Conservation (phyloP, 2,888 invertebrate genomes). For the Sympetrum striolatum region DNA sequence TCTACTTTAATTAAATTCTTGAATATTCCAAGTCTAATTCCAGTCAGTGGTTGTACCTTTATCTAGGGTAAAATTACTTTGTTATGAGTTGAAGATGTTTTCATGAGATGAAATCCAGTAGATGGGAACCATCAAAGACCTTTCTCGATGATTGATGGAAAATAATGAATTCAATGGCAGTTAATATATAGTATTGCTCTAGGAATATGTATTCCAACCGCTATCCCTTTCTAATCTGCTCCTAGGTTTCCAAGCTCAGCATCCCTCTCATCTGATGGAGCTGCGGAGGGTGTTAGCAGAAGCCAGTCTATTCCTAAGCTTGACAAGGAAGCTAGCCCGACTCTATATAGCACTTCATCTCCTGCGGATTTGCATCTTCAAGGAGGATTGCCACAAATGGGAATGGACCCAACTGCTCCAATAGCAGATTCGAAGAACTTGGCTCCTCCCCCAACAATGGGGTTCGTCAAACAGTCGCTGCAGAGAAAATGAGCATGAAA, state of each 20-base stretch:
- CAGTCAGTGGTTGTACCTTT: too few relatives aligned
- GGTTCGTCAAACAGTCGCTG: constrained; percentile 59
- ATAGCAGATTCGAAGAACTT: constrained; percentile 56
- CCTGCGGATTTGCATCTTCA: neutral
- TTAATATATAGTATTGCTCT: too few relatives aligned
- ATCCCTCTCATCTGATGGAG: constrained; percentile 37
- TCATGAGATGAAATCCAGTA: too few relatives aligned
- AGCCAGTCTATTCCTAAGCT: constrained; percentile 10
- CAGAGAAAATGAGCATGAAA: constrained; percentile 3
- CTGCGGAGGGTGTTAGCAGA: neutral
- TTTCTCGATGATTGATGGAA: too few relatives aligned
- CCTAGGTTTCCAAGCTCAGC: constrained; percentile 36
- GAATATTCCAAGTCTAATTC: too few relatives aligned
- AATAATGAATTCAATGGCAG: too few relatives aligned
- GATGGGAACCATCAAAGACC: too few relatives aligned
- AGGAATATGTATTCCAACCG: too few relatives aligned
- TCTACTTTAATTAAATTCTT: too few relatives aligned
- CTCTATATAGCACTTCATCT: constrained; percentile 3
- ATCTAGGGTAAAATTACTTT: too few relatives aligned
- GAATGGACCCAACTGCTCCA: constrained; percentile 64
- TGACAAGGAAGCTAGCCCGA: neutral
- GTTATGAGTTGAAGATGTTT: too few relatives aligned
- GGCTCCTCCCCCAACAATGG: constrained; percentile 65
- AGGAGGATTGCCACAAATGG: constrained; percentile 50
- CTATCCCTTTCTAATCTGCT: neutral